Evolutionary conservation across 2,797 vertebrate species (phyloP), one percentile per base, ranked within the genome.

Genomic region (Morus bassanus): DNA sequence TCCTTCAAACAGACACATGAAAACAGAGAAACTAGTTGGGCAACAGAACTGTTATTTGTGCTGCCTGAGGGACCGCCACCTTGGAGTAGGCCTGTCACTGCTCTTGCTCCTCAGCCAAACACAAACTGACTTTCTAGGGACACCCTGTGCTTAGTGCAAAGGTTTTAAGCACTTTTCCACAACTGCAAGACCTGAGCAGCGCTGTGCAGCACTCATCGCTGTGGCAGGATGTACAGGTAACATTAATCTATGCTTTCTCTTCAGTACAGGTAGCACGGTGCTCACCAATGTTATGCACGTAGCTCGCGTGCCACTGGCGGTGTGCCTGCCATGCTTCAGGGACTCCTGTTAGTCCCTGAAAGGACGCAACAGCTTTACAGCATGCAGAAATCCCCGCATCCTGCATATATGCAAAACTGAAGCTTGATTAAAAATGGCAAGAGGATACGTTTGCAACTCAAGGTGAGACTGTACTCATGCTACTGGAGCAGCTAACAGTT

Each of bases 291-390:
- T 3, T 3, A 68, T 30, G n/a, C 37, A 43, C 0, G 3, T 8
- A 31, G 67, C 74, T 45, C 18, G 54, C n/a, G 18, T 21, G 12
- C 12, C 46, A 11, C 46, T 12, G 35, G 46, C 6, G 2, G 13
- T 0, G 22, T 0, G 0, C 35, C 3, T 19, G 18, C 41, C 50
- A 28, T 0, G 0, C 59, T 72, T 31, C 45, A 30, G 27, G 48
- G 30, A 35, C 53, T 51, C 43, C 33, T 0, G 3, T 12, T 5
- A 11, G 16, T 37, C 45, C 60, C 63, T 35, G 57, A 23, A 68
- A 91, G 54, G 73, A 41, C 18, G 25, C 28, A 37, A 27, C 57
- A 61, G n/a, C 68, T 83, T 56, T 30, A 27, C 37, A 64, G 50
- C 19, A 37, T 0, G 0, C 25, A 50, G 68, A 41, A 37, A 33